Base-by-base conservation (phyloP, 2,888 invertebrate species). In the Catocala nupta region DNA sequence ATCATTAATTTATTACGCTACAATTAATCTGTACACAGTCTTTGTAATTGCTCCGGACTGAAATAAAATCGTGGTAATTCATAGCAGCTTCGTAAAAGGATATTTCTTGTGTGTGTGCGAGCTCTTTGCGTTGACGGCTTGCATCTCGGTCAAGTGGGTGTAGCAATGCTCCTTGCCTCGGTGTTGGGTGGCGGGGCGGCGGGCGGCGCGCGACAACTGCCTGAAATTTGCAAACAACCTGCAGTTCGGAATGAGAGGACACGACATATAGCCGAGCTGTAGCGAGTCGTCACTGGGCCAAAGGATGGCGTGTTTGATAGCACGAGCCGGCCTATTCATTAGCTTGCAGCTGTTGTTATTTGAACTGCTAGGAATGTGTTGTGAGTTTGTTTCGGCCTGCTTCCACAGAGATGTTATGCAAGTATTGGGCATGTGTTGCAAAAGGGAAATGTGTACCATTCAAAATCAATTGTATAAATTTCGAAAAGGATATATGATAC, bases 121-220 rank as follows among this genome's bases (percentile, higher is more conserved):
- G 49, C 59, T 55, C 42, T 54, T 13, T 49, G 59, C 49, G 47
- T 48, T 48, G 59, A 49, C 49, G 36, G 53, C 49, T 5, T 10
- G 34, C 43, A 60, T 55, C 49, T 55, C 59, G 59, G 59, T 55
- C 59, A 60, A 60, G 59, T 50, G 53, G 58, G 10, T 39, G 54
- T 54, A 8, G 48, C 54, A 25, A 50, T 36, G 59, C 54, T 59
- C 54, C 49, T 55, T 16, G 55, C 48, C n/a, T 33, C 52, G 36
- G 5, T 10, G 25, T 25, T 25, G 6, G 44, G 33, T 5, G 7
- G 51, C 44, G 16, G 42, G 10, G 16, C 6, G 2, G 44, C 6
- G 1, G 5, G 48, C 11, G 42, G 10, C 12, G 6, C 9, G 45
- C 13, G 43, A 45, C 55, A 11, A 34, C 42, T 44, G 55, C 12